phyloP scores from a whole-genome alignment of 2,888 invertebrate genomes.

The Smittia aterrima region DNA sequence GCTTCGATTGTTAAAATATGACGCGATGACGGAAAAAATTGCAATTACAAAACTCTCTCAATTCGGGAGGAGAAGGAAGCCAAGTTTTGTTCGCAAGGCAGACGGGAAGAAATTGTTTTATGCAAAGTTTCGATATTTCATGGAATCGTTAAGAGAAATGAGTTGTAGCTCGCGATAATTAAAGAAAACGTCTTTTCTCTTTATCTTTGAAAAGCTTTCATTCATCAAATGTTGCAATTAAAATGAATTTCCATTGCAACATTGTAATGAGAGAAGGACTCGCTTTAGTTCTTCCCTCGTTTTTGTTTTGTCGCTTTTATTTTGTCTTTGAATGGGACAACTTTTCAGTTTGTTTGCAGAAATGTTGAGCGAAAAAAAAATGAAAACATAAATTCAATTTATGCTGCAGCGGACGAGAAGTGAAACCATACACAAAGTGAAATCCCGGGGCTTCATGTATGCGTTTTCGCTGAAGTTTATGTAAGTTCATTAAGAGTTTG shows the following conservation, averaged over 20 bases:
- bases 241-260: neutral
- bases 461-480: constrained; percentile 18
- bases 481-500: constrained; percentile 21
- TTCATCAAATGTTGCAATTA: neutral
- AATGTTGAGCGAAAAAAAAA: neutral
- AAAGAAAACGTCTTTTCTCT: too few species aligned
- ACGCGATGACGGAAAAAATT: neutral
- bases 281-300: neutral
- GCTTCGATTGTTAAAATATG: neutral
- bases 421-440: neutral
- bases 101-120: too few species aligned
- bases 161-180: too few species aligned
- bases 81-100: too few species aligned
- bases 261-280: neutral
- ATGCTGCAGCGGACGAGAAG: neutral
- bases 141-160: too few species aligned
- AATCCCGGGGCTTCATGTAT: constrained; percentile 6
- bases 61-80: neutral
- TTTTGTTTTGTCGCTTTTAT: neutral
- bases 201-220: too few species aligned
- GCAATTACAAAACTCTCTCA: neutral
- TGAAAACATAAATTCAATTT: constrained; percentile 8
- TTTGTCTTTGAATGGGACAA: constrained; percentile 5
- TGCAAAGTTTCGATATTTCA: too few species aligned
- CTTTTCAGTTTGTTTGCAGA: neutral